Conservation (phyloP, 2,888 invertebrate species). For the Harpagoxenus sublaevis region DNA sequence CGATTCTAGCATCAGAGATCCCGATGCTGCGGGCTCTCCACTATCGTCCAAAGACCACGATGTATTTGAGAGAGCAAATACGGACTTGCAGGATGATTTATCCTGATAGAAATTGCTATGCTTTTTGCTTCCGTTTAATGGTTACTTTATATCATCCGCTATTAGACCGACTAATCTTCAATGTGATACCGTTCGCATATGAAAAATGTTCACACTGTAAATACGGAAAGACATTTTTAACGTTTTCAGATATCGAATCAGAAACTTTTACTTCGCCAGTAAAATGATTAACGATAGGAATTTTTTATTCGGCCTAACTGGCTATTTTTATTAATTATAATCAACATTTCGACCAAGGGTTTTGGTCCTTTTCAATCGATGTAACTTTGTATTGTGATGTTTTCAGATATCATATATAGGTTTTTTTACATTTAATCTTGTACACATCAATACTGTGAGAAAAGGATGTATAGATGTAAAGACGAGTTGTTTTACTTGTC, state of each 20-base stretch:
- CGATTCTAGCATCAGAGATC: conserved; percentile 65
- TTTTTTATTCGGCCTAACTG: too few relatives aligned
- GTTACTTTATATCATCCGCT: not conserved
- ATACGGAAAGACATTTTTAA: not conserved
- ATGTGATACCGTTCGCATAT: not conserved
- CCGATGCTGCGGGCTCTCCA: conserved; percentile 40
- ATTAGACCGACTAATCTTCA: not conserved
- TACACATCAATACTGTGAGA: not conserved
- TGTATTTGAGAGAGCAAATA: conserved; percentile 72
- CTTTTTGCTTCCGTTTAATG: not conserved
- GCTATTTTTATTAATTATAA: too few relatives aligned
- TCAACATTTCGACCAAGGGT: too few relatives aligned
- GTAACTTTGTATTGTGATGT: too few relatives aligned
- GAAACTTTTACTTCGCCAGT: too few relatives aligned
- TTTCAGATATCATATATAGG: not conserved
- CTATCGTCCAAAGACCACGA: conserved; percentile 53
- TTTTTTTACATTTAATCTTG: not conserved
- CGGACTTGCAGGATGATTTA: conserved; percentile 54
- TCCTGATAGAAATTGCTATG: not conserved
- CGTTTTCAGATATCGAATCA: too few relatives aligned
- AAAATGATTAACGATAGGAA: too few relatives aligned
- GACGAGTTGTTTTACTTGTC: conserved; percentile 32
- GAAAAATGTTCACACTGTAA: not conserved
- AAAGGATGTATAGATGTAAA: conserved; percentile 2
- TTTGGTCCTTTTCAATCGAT: too few relatives aligned